These are phyloP conservation scores for Eilema depressum DNA, from an alignment of 2,888 invertebrate genomes.

Conservation along the genomic window DNA sequence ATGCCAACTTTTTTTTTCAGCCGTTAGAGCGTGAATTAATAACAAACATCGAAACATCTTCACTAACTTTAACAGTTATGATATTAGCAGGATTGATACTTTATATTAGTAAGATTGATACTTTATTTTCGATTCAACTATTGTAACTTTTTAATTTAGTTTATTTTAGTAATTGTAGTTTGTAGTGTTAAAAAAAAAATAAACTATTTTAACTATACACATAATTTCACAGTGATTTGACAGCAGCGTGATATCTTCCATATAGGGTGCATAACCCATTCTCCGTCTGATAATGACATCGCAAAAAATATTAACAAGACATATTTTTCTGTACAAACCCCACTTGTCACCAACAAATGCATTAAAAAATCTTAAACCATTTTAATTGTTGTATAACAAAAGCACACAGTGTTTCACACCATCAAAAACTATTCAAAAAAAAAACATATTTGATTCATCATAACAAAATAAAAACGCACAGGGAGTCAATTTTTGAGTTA, in stretches of 20 bases:
- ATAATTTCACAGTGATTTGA: constrained; percentile 3
- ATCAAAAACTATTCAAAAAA: constrained; percentile 35
- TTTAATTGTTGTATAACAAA: constrained; percentile 57
- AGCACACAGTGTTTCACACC: constrained; percentile 58
- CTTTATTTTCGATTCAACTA: no score
- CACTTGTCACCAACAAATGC: constrained; percentile 37
- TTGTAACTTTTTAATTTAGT: no score
- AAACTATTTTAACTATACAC: no score
- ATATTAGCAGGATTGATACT: no score
- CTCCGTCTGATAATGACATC: constrained; percentile 17
- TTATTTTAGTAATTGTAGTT: no score
- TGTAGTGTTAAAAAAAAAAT: no score
- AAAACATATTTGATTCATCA: constrained; percentile 57
- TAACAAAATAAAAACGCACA: constrained; percentile 60
- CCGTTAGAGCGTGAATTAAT: no score
- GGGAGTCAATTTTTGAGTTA: constrained; percentile 74
- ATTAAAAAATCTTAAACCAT: constrained; percentile 46
- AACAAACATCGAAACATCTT: no score
- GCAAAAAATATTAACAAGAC: constrained; percentile 18
- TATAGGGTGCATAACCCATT: constrained; percentile 10
- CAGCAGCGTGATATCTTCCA: constrained; percentile 31
- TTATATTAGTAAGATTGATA: no score
- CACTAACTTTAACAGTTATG: no score
- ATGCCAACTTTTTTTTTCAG: no score
- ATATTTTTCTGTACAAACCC: constrained; percentile 18